Percentiles rank a stretch among this genome's conserved stretches.
These are phyloP conservation scores for Umimayanthus chanpuru DNA, from an alignment of 92 coral and sea anemone species.

Conservation along the genomic window DNA sequence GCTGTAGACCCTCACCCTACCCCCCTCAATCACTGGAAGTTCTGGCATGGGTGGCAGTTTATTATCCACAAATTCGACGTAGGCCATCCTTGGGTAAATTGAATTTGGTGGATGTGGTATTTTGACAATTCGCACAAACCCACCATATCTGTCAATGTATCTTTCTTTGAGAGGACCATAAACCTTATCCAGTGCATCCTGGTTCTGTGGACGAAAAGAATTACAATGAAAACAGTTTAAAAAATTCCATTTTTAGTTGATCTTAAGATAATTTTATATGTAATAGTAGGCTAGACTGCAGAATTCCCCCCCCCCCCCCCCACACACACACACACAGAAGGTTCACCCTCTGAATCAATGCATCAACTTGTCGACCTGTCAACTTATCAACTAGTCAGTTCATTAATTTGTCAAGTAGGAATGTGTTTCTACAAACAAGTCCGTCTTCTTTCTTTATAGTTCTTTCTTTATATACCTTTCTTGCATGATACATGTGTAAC, in stretches of 20 bases:
- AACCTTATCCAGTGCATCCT: slow-evolving; percentile 79
- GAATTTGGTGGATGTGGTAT: slow-evolving; percentile 88
- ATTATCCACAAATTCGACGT: slow-evolving; percentile 88
- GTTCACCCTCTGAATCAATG: too few relatives aligned
- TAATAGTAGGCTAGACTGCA: too few relatives aligned
- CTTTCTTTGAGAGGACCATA: slow-evolving; percentile 81
- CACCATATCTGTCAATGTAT: slow-evolving; percentile 89
- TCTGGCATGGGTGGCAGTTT: slow-evolving; percentile 88
- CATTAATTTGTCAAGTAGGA: too few relatives aligned
- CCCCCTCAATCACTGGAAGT: slow-evolving; percentile 81
- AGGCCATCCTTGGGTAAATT: slow-evolving; percentile 92
- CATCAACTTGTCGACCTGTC: too few relatives aligned
- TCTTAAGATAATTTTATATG: neutral
- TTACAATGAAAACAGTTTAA: neutral
- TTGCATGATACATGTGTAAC: too few relatives aligned
- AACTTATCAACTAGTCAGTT: too few relatives aligned
- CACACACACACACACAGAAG: too few relatives aligned
- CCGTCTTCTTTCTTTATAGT: too few relatives aligned
- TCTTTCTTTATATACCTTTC: too few relatives aligned
- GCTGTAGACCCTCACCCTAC: slow-evolving; percentile 73
- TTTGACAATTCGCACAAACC: slow-evolving; percentile 75
- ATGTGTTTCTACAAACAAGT: too few relatives aligned
- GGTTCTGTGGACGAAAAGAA: slow-evolving; percentile 55
- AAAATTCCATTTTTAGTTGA: neutral
- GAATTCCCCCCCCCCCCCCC: too few relatives aligned